Conservation (phyloP, 2,888 invertebrate species). For the Mythimna impura region DNA sequence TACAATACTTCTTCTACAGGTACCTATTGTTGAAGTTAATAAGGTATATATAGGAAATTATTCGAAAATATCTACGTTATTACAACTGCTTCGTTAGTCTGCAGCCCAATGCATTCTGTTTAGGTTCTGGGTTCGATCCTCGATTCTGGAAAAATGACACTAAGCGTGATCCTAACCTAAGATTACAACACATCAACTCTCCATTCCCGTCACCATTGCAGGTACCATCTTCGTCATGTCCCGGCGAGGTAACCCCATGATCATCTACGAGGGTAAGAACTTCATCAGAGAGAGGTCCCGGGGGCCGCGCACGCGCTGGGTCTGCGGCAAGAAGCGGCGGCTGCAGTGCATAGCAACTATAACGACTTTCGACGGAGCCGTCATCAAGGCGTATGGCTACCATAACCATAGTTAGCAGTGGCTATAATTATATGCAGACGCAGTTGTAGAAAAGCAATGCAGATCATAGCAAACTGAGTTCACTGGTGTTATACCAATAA, state of each 20-base stretch:
- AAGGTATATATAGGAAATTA: background rate
- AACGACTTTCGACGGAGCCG: conserved; percentile 74
- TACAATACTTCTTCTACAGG: no score
- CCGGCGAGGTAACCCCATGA: conserved; percentile 82
- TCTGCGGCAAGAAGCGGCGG: conserved; percentile 80
- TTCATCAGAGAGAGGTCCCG: conserved; percentile 78
- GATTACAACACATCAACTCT: conserved; percentile 34
- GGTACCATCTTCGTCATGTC: conserved; percentile 75
- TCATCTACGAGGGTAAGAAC: conserved; percentile 77
- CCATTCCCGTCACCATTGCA: conserved; percentile 58
- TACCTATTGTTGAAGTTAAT: background rate
- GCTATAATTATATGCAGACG: no score
- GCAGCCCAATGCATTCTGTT: background rate
- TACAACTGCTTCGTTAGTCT: background rate
- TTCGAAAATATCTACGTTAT: background rate
- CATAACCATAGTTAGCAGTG: conserved; percentile 80
- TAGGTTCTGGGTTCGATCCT: background rate
- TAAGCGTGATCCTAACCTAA: background rate
- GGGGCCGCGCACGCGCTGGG: conserved; percentile 78
- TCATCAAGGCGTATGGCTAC: conserved; percentile 76
- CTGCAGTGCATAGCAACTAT: conserved; percentile 78
- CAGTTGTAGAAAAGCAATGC: background rate
- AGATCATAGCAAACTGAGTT: background rate
- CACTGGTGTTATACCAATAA: background rate
- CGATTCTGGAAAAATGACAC: background rate